phyloP scores from a whole-genome alignment of 2,888 invertebrate genomes.

The Lymantria monacha region DNA sequence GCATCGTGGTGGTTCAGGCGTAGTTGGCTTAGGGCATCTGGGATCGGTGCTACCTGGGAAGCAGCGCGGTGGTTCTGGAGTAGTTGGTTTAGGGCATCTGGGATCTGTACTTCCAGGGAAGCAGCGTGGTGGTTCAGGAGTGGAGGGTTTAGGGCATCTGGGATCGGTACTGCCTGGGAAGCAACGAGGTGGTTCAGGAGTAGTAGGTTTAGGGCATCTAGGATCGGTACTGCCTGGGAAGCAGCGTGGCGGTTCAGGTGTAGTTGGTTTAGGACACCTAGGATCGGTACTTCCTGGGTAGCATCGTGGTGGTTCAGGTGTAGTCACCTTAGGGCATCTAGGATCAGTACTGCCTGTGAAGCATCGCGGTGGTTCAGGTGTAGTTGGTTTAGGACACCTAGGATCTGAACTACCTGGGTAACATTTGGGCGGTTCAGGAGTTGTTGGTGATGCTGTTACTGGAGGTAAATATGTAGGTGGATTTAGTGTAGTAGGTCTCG shows the following conservation, averaged over 20 bases:
- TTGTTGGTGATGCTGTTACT: slow-evolving; percentile 36
- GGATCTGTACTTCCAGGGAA: slow-evolving; percentile 14
- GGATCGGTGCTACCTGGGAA: slow-evolving; percentile 29
- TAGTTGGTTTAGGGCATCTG: slow-evolving; percentile 28
- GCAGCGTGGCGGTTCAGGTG: slow-evolving; percentile 32
- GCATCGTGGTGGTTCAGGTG: slow-evolving; percentile 37
- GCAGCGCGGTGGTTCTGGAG: slow-evolving; percentile 31
- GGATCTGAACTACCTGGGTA: slow-evolving; percentile 8
- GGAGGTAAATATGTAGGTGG: slow-evolving; percentile 46
- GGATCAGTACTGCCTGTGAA: slow-evolving; percentile 51
- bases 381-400: slow-evolving; percentile 9
- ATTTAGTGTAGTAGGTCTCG: slow-evolving; percentile 32
- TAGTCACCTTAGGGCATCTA: slow-evolving; percentile 48
- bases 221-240: slow-evolving; percentile 47
- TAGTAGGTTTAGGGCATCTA: slow-evolving; percentile 43
- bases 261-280: slow-evolving; percentile 41
- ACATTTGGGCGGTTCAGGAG: slow-evolving; percentile 1
- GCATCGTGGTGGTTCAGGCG: slow-evolving; percentile 37
- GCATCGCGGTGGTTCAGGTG: slow-evolving; percentile 10
- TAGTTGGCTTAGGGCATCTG: slow-evolving; percentile 43
- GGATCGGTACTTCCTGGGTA: slow-evolving; percentile 39
- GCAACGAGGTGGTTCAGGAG: slow-evolving; percentile 30
- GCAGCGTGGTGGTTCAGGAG: slow-evolving; percentile 15
- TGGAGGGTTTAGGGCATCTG: slow-evolving; percentile 20
- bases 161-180: slow-evolving; percentile 1